Conservation (phyloP, 2,113 vertebrate genomes). For the Megatriorchis doriae region DNA sequence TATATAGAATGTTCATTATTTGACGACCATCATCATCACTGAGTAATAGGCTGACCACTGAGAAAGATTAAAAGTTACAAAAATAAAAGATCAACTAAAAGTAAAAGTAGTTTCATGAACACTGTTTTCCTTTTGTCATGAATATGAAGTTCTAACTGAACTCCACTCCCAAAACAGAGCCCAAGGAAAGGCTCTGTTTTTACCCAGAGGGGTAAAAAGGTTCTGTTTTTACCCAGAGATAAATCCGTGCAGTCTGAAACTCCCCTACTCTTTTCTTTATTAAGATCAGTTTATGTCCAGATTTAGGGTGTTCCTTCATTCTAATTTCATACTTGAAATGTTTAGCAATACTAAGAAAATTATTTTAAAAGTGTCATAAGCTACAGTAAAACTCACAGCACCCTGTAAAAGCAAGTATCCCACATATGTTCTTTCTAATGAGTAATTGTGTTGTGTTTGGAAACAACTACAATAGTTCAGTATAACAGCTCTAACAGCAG, state of each 20-base stretch:
- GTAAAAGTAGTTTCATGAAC: background rate
- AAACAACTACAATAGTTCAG: background rate
- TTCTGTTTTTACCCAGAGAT: background rate
- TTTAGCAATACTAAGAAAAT: background rate
- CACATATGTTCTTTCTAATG: background rate
- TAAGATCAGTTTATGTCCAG: background rate
- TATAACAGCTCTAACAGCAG: background rate
- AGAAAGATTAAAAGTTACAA: background rate
- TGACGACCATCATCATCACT: background rate
- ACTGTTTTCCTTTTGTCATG: background rate
- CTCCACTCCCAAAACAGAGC: background rate
- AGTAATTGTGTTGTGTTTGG: background rate
- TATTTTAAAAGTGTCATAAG: background rate
- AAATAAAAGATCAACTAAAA: background rate
- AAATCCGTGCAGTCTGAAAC: background rate
- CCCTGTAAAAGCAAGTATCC: background rate
- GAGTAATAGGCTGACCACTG: background rate
- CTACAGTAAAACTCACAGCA: background rate
- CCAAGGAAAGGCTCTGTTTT: background rate
- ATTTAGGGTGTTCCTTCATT: background rate
- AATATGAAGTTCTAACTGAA: background rate
- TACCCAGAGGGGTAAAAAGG: background rate
- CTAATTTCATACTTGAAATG: background rate
- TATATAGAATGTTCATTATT: background rate
- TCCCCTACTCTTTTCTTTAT: background rate